A percentile compares a stretch with the other conserved stretches of the same genome.
Conservation (phyloP, 2,113 vertebrate genomes). For the Ochotona princeps region DNA sequence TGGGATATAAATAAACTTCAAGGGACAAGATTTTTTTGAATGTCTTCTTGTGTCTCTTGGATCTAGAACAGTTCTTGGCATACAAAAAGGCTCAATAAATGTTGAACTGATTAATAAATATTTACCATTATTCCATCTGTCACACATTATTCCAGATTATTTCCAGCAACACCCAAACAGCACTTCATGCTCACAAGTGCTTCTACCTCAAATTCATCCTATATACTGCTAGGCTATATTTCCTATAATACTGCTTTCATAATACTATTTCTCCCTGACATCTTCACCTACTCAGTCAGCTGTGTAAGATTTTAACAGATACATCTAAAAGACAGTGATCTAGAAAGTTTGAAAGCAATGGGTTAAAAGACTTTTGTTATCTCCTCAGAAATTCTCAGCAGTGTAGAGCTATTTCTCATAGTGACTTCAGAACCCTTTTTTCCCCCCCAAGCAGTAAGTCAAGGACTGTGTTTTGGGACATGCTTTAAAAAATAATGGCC, state of each 20-base stretch:
- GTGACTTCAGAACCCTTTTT: not conserved
- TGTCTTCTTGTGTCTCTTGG: not conserved
- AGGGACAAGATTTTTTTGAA: not conserved
- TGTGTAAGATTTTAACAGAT: not conserved
- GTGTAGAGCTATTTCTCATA: not conserved
- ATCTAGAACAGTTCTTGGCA: not conserved
- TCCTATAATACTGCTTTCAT: not conserved
- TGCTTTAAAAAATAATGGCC: not conserved
- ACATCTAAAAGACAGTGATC: not conserved
- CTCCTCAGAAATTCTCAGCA: conserved; percentile 10
- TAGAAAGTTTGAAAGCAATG: conserved; percentile 20
- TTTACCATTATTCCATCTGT: not conserved
- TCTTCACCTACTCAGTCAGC: not conserved
- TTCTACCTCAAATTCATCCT: not conserved
- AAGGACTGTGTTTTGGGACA: not conserved
- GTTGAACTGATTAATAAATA: not conserved
- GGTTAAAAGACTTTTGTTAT: not conserved
- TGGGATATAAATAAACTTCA: conserved; percentile 23
- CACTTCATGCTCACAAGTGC: not conserved
- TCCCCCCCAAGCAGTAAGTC: not conserved
- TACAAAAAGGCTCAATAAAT: not conserved
- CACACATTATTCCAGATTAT: conserved; percentile 5
- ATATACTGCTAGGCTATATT: not conserved
- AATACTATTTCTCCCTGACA: not conserved
- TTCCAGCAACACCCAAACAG: conserved; percentile 4